A percentile compares a stretch with the other conserved stretches of the same genome.
Evolutionary conservation across 2,113 vertebrate genomes (phyloP).

Genomic region (Pachyramphus minor): DNA sequence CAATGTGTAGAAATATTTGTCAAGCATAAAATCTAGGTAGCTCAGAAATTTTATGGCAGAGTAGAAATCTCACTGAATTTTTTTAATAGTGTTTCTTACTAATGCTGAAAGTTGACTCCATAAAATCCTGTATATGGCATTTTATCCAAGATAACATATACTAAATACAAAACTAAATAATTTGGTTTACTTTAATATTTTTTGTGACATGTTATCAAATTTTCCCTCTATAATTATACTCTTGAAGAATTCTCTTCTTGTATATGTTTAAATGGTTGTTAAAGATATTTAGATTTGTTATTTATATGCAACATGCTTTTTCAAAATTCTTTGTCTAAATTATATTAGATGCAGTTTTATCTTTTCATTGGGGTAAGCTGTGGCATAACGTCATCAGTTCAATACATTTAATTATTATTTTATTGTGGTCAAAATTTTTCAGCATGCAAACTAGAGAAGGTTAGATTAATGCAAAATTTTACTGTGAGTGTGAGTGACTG

Average conservation of each 20-base stretch:
- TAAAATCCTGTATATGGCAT: not conserved
- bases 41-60: not conserved
- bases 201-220: not conserved
- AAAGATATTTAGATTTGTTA: not conserved
- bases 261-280: not conserved
- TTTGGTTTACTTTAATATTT: not conserved
- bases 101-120: not conserved
- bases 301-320: not conserved
- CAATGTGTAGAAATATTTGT: not conserved
- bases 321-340: not conserved
- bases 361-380: not conserved
- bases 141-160: not conserved
- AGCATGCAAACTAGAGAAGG: not conserved
- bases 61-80: not conserved
- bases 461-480: not conserved
- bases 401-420: not conserved
- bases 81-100: not conserved
- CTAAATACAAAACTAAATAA: not conserved
- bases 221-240: not conserved
- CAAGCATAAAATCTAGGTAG: not conserved
- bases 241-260: not conserved
- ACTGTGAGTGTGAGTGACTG: accelerated
- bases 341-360: not conserved
- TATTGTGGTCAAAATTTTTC: not conserved
- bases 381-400: not conserved